Base-by-base conservation (phyloP, 2,797 vertebrate genomes). In the Melanotaenia maccullochi region DNA sequence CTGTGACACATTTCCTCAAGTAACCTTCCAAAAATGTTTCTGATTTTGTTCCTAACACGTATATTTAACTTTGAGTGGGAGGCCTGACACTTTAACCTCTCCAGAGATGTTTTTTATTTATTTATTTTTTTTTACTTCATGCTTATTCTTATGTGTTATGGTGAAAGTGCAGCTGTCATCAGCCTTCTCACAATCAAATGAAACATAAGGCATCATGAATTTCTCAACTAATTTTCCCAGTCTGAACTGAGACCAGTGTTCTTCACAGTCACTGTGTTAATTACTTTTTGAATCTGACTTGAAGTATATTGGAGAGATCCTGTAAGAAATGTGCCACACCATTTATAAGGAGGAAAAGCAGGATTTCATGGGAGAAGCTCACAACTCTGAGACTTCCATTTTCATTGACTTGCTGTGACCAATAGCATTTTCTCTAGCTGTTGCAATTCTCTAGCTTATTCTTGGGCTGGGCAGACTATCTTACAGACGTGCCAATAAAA, bases 401-500 rank as follows among this genome's bases (percentile, higher is more conserved):
- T 93, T 83, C 84, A 89, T 70, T 87, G 87, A 88, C 78, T 89
- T 28, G 67, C 89, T 91, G 90, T 93, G 91, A 94, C 91, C 90
- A 92, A 93, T 85, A 83, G 79, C 84, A 87, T 93, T 94, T 91
- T 89, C 85, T 71, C 81, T 87, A 91, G 90, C 86, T 90, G 89
- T 86, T 90, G 89, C 87, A 90, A 87, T 92, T 91, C 89, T 86
- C 83, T n/a, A 71, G 80, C 88, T 90, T 87, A 88, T 92, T 93
- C 90, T 87, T 33, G 64, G 80, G 82, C 76, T 47, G 13, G 75
- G 83, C 76, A 87, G 78, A 88, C 90, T 88, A 92, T 91, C 89
- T 89, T 64, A 80, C 88, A 57, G 75, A 87, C 78, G 89, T 92
- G 88, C 91, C 92, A 91, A 91, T 92, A 90, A 89, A 93, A 91